Evolutionary conservation across 2,888 invertebrate species (phyloP), one percentile per base, ranked within the genome.

Genomic region (Amphipoea lucens): DNA sequence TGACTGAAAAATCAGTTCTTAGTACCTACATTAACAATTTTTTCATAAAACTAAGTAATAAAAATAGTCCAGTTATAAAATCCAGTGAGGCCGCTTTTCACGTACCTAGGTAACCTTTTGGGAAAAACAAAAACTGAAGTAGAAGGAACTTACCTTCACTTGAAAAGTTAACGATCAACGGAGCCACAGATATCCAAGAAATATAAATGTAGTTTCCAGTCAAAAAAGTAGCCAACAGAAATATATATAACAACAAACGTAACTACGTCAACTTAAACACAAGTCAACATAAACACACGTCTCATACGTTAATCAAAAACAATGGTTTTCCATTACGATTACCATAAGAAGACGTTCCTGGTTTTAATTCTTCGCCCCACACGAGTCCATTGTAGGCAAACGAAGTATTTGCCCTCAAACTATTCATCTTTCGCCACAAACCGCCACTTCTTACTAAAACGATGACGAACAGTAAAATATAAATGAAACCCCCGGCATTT

Each of bases 361-460:
- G 81, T 90, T 90, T 92, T 91, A 91, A 92, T 93, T 91, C 90
- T 88, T 89, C 84, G 82, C 84, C 86, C 78, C 51, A 62, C 74
- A 75, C 78, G 83, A 76, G 86, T 89, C 88, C 72, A 88, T 90
- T 89, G 84, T 73, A 69, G 83, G 71, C 70, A 74, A 77, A 78
- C 79, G 74, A 87, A 81, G 82, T 81, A 81, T 90, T 90, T 85
- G 86, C 90, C 90, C 90, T 92, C 89, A 88, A 90, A 91, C 82
- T 88, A 86, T 85, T 83, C 87, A 87, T 88, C 92, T 91, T 85
- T 83, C 86, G 92, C 94, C 95, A 91, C 95, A 95, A 95, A 95
- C 90, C 86, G 87, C 88, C 86, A 87, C 82, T 91, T 90, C 90
- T 90, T 80, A 86, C 89, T 80, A 83, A 89, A 91, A 90, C 90